These are phyloP conservation scores for Cynopterus sphinx DNA, from an alignment of 2,797 vertebrate genomes.

Conservation along the genomic window DNA sequence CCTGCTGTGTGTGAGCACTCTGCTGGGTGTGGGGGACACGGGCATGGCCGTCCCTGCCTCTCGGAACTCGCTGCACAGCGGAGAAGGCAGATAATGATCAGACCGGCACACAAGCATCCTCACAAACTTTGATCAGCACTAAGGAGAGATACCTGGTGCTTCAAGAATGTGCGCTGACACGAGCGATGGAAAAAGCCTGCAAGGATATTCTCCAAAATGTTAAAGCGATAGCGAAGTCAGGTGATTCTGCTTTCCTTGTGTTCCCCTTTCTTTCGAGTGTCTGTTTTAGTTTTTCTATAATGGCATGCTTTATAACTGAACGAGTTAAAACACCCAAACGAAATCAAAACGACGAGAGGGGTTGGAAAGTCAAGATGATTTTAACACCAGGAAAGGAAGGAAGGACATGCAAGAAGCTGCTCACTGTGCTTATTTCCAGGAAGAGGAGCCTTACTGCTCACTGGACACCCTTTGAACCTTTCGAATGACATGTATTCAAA, in stretches of 20 bases:
- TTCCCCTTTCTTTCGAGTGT: neutral
- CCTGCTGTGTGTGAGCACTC: neutral
- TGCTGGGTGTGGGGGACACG: too few relatives aligned
- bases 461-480: neutral
- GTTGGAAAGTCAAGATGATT: neutral
- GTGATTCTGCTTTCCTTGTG: neutral
- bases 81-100: neutral
- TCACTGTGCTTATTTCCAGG: neutral
- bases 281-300: neutral
- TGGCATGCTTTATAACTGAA: neutral
- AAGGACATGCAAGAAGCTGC: neutral
- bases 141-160: neutral
- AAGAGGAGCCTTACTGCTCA: neutral
- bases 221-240: neutral
- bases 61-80: neutral
- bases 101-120: neutral
- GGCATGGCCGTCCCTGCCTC: fast-evolving
- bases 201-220: neutral
- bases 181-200: neutral
- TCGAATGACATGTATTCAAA: neutral
- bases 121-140: fast-evolving
- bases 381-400: neutral
- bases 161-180: neutral
- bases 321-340: neutral
- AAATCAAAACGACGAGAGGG: neutral